Evolutionary conservation across 2,113 vertebrate species (phyloP), one percentile per base, ranked within the genome.

Genomic region (Cinclus mexicanus): DNA sequence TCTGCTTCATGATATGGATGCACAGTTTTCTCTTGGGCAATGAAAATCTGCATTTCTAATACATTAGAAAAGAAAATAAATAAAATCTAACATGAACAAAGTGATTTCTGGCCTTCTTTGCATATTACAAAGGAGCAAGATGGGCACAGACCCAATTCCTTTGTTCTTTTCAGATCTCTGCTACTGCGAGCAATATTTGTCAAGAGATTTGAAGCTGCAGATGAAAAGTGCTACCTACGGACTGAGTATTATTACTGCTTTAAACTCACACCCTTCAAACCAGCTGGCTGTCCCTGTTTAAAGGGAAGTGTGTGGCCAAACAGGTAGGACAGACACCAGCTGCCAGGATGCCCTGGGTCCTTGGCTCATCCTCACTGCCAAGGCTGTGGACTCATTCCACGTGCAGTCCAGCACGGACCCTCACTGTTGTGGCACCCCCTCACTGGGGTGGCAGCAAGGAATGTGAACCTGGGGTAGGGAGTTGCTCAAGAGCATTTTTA

Each of bases 91-190:
- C 65, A 93, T 39, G 93, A 96, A 95, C 95, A 97, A 95, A 95
- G 95, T 12, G 61, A 94, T 95, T 95, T 93, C 89, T 96, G 87
- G 65, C 81, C 87, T 55, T 94, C 89, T 97, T 95, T 97, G 89
- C 94, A 96, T 96, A 93, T 95, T 96, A 95, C 87, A 96, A 97
- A 96, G 89, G 46, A 95, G 59, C 14, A 26, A 95, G 96, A 95
- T 94, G 94, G 96, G 95, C 96, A 95, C 82, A n/a, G 59, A n/a
- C 89, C 95, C 95, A 97, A 91, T n/a, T 91, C 68, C 93, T 96
- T 96, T 96, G 93, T 95, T 95, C 95, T 95, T 95, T 93, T 95
- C 78, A 95, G 94, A 94, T 95, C 94, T 96, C 91, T 94, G 87
- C 78, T 95, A 93, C 95, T 95, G 93, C 0, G 26, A 95, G 91